These are phyloP conservation scores for Toxotes jaculatrix DNA, from an alignment of 2,113 vertebrate genomes.

Conservation along the genomic window DNA sequence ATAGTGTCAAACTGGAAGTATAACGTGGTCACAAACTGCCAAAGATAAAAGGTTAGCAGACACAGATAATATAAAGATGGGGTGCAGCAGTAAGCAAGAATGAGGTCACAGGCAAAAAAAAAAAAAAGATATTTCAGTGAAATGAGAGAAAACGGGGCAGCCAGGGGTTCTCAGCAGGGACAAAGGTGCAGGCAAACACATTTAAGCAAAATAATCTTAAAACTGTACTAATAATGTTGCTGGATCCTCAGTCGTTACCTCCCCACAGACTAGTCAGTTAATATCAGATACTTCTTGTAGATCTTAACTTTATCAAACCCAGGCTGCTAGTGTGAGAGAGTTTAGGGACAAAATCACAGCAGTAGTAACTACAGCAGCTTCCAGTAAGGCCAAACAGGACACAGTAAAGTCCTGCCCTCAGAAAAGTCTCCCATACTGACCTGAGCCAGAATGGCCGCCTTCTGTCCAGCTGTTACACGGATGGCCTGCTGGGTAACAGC, in stretches of 20 bases:
- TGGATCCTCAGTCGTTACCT: neutral
- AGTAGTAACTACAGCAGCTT: neutral
- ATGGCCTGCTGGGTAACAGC: constrained; percentile 90
- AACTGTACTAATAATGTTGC: constrained; percentile 1
- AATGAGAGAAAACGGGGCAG: neutral
- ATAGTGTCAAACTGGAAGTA: neutral
- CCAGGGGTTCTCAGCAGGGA: neutral
- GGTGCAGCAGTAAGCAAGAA: neutral
- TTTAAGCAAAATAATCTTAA: neutral
- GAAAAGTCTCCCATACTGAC: constrained; percentile 72
- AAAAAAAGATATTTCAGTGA: neutral
- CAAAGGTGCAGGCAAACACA: neutral
- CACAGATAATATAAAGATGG: neutral
- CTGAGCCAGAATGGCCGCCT: constrained; percentile 95
- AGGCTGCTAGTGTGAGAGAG: neutral
- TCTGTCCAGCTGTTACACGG: constrained; percentile 95
- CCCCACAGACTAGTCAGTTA: neutral
- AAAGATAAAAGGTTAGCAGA: neutral
- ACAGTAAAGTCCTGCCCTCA: neutral
- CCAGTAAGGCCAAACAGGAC: neutral
- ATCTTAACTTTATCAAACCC: neutral
- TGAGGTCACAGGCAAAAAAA: neutral
- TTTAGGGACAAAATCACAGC: neutral
- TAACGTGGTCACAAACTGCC: neutral
- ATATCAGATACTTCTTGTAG: neutral